Base-by-base conservation (phyloP, 2,888 invertebrate species). In the Microchrysa polita region DNA sequence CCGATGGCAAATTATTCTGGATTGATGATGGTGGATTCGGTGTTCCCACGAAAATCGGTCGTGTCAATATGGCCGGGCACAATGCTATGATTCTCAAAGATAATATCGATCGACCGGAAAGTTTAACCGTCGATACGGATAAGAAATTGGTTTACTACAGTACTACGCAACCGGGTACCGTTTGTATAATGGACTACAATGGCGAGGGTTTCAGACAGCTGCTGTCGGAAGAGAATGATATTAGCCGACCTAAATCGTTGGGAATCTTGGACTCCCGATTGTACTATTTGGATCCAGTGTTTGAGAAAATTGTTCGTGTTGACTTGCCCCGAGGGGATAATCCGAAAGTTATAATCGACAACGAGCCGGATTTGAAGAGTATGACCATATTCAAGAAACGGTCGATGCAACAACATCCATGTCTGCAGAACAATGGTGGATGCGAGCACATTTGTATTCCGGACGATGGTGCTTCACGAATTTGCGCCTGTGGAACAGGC, bases 391-490 rank as follows among this genome's bases (percentile, higher is more conserved):
- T 93, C 86, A 93, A 93, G 79, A 96, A 96, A 84, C 89, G 95
- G 42, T 89, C 91, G 76, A 89, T 89, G 80, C 88, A 90, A 59
- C 91, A 92, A 77, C 97, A 97, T 84, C 95, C 96, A 0, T 97
- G 97, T 82, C 86, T 92, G 57, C 88, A 87, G 40, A 91, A 89
- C 78, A 97, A 98, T 80, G 98, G 98, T 0, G 95, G 93, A 1
- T 99, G 99, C 84, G 93, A 93, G 76, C 98, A 99, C 79, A 88
- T 99, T 42, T 99, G 99, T 83, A 88, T 99, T 20, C 97, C 98
- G 0, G 88, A 90, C 7, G 90, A 91, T n/a, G 89, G 89, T 0
- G 90, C 91, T 0, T 89, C 92, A 0, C 86, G 93, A 53, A 89
- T 90, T 0, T 99, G 99, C 81, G 90, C 92, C 2, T 99, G 99